A percentile compares a stretch with the other conserved stretches of the same genome.
phyloP scores from a whole-genome alignment of 92 coral and sea anemone genomes.

The Phenganax subtilis region DNA sequence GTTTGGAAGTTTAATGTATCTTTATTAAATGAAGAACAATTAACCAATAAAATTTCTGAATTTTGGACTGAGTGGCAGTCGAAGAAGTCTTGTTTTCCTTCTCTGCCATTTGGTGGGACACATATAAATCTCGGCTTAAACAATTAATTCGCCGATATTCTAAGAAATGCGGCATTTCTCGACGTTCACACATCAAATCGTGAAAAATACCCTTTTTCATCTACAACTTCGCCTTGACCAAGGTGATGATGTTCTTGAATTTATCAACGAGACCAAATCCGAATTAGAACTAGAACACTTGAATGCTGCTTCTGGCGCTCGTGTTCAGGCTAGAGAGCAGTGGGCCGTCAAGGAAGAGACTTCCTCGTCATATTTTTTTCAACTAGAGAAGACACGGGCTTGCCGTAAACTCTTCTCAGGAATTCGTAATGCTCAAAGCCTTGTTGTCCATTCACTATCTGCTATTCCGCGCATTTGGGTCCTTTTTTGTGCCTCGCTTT shows the following conservation, averaged over 20 bases:
- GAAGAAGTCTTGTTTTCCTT: not conserved
- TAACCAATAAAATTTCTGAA: not conserved
- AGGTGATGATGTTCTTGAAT: not conserved
- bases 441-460: not conserved
- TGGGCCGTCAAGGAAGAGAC: constrained; percentile 7
- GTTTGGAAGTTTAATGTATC: constrained; percentile 3
- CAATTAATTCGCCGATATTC: not conserved
- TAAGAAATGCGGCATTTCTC: not conserved
- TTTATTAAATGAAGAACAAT: not conserved
- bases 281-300: not conserved
- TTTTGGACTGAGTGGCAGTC: not conserved
- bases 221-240: not conserved
- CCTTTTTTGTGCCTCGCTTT: not conserved
- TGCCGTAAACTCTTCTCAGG: not conserved
- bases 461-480: constrained; percentile 10
- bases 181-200: not conserved
- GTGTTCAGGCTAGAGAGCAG: not conserved
- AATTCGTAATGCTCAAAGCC: not conserved
- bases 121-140: not conserved
- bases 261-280: not conserved
- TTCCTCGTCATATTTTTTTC: not conserved
- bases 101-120: constrained; percentile 12
- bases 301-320: not conserved
- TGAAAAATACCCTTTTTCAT: not conserved
- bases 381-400: not conserved